Conservation (phyloP, 2,888 invertebrate genomes). For the Coleophora deauratella region DNA sequence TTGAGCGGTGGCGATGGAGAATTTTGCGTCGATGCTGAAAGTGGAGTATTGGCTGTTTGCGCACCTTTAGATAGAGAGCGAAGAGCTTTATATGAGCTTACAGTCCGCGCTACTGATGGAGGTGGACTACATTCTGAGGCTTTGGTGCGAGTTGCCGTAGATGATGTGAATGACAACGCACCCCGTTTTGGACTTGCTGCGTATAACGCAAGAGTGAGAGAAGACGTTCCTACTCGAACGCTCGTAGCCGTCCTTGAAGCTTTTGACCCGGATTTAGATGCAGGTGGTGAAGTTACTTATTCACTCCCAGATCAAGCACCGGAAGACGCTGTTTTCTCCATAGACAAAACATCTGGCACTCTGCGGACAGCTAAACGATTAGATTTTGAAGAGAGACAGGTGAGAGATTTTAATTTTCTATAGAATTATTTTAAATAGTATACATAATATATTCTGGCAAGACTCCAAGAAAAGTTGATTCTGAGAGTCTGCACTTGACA, state of each 20-base stretch:
- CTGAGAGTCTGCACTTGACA: no score
- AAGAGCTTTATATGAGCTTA: slow-evolving; percentile 84
- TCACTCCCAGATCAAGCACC: slow-evolving; percentile 80
- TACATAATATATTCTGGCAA: no score
- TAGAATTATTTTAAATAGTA: no score
- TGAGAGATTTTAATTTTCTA: slow-evolving; percentile 10
- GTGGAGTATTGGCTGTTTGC: slow-evolving; percentile 84
- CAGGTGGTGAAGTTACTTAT: slow-evolving; percentile 87
- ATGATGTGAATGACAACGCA: slow-evolving; percentile 93
- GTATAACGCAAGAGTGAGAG: slow-evolving; percentile 88
- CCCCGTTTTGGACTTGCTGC: slow-evolving; percentile 85
- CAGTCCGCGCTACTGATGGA: slow-evolving; percentile 86
- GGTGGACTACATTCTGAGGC: slow-evolving; percentile 87
- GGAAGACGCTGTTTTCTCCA: slow-evolving; percentile 82
- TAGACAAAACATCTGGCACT: slow-evolving; percentile 90
- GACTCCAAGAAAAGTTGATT: no score
- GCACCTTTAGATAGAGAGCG: slow-evolving; percentile 89
- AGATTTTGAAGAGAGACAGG: slow-evolving; percentile 91
- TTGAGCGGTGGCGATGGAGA: slow-evolving; percentile 83
- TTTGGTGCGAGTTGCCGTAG: slow-evolving; percentile 84
- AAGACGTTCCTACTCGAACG: slow-evolving; percentile 92
- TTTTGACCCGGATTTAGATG: slow-evolving; percentile 89
- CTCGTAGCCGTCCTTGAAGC: slow-evolving; percentile 88
- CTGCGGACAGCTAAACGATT: slow-evolving; percentile 84
- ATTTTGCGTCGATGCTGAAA: slow-evolving; percentile 84